These are phyloP conservation scores for Xenopus laevis DNA, from an alignment of 2,113 vertebrate species.

Conservation along the genomic window DNA sequence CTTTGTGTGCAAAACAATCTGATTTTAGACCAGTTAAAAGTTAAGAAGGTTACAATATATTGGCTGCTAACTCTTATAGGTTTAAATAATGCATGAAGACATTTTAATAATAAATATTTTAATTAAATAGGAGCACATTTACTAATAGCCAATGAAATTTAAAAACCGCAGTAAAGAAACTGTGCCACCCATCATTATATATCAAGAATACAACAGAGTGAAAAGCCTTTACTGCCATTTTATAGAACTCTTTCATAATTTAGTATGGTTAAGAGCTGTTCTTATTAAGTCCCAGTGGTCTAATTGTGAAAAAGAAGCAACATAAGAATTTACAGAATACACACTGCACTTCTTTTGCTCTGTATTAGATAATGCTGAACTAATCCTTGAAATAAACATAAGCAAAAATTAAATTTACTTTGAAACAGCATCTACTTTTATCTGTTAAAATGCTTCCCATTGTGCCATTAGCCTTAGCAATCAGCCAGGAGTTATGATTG, in stretches of 20 bases:
- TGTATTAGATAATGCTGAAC: too few relatives aligned
- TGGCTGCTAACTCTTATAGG: background rate
- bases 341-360: too few relatives aligned
- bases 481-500: too few relatives aligned
- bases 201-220: constrained; percentile 20
- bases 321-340: too few relatives aligned
- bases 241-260: constrained; percentile 21
- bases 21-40: too few relatives aligned
- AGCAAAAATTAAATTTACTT: too few relatives aligned
- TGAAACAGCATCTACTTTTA: too few relatives aligned
- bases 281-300: constrained; percentile 22
- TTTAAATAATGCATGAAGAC: constrained; percentile 28
- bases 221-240: constrained; percentile 31
- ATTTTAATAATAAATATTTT: constrained; percentile 38
- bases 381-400: too few relatives aligned
- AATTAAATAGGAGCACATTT: constrained; percentile 30
- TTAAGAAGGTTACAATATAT: too few relatives aligned
- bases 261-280: constrained; percentile 13
- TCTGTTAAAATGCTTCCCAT: too few relatives aligned
- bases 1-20: too few relatives aligned
- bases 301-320: constrained; percentile 17
- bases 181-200: constrained; percentile 13
- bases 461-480: too few relatives aligned
- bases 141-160: constrained; percentile 29
- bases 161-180: constrained; percentile 19